Conservation (phyloP, 2,888 invertebrate genomes). For the Teinopalpus imperialis region DNA sequence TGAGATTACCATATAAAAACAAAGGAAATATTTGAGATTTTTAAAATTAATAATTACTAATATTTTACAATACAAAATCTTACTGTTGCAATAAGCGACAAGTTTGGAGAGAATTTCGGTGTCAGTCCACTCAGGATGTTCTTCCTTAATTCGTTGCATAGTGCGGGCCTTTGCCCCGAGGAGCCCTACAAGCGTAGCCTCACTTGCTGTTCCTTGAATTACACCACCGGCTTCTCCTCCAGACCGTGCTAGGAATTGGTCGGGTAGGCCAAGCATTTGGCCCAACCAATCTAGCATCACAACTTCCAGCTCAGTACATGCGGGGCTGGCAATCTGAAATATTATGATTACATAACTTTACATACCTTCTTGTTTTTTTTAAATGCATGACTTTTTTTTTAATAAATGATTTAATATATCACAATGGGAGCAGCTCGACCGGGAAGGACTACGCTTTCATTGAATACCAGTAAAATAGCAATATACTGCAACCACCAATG, state of each 20-base stretch:
- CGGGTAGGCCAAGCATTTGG: constrained; percentile 93
- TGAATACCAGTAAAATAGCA: too few species aligned
- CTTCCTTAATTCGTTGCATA: constrained; percentile 84
- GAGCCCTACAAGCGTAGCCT: constrained; percentile 95
- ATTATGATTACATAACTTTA: too few species aligned
- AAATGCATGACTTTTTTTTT: too few species aligned
- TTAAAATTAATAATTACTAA: too few species aligned
- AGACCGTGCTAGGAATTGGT: constrained; percentile 90
- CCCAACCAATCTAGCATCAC: constrained; percentile 98
- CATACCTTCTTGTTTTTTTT: too few species aligned
- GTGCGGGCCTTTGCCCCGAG: constrained; percentile 93
- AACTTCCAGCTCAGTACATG: constrained; percentile 97
- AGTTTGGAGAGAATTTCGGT: constrained; percentile 88
- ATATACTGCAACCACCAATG: too few species aligned
- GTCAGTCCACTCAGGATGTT: constrained; percentile 89
- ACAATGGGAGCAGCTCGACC: too few species aligned
- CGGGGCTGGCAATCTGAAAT: constrained; percentile 94
- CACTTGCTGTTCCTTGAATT: constrained; percentile 96
- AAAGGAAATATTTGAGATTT: too few species aligned
- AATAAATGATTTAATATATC: too few species aligned
- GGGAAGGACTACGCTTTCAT: too few species aligned
- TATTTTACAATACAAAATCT: too few species aligned
- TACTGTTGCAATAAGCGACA: constrained; percentile 93
- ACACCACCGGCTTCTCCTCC: constrained; percentile 95
- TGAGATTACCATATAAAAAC: too few species aligned